Conservation (phyloP, 2,888 invertebrate genomes). For the Apotomis turbidana region DNA sequence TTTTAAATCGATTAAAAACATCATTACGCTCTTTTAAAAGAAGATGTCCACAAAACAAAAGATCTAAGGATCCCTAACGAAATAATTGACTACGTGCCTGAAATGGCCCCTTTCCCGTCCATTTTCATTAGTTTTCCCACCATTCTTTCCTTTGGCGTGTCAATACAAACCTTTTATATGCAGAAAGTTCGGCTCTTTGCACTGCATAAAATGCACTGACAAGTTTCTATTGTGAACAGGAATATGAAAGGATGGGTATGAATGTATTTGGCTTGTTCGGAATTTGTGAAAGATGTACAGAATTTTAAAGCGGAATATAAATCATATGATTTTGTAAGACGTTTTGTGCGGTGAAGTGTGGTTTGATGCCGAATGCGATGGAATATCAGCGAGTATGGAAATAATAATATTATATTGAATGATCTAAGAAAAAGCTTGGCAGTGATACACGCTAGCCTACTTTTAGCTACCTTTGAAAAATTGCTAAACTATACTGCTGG, state of each 20-base stretch:
- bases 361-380: neutral
- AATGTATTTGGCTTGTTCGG: conserved; percentile 33
- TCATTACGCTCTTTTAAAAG: no score
- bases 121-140: conserved; percentile 13
- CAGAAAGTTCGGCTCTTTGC: conserved; percentile 19
- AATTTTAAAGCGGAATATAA: conserved; percentile 19
- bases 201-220: conserved; percentile 33
- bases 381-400: neutral
- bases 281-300: conserved; percentile 29
- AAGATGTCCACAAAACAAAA: no score
- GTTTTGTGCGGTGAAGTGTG: neutral
- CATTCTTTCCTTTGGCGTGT: conserved; percentile 21
- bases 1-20: no score
- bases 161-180: conserved; percentile 26
- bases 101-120: neutral
- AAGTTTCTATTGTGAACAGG: conserved; percentile 24
- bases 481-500: no score
- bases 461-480: no score
- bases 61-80: no score
- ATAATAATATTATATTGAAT: no score
- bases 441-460: no score
- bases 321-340: conserved; percentile 13
- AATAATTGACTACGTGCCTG: neutral
- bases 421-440: no score
- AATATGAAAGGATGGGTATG: conserved; percentile 27